Percentiles rank a stretch among this genome's conserved stretches.
These are phyloP conservation scores for Zaprionus africanus DNA, from an alignment of 1,140 invertebrate genomes.

Conservation along the genomic window DNA sequence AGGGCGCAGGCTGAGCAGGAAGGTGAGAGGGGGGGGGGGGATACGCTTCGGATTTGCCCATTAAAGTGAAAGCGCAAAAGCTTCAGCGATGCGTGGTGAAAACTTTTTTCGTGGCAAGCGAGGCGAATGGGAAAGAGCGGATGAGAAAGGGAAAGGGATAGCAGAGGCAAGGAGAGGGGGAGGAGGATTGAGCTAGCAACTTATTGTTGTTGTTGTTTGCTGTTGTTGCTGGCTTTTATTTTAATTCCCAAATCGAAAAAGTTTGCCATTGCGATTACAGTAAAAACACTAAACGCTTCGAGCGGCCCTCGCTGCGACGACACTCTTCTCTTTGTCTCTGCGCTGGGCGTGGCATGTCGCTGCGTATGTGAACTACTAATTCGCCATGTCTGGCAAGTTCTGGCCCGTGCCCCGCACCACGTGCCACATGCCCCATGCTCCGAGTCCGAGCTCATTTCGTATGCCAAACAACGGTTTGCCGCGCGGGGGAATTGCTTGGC, in stretches of 20 bases:
- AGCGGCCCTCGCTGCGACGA: conserved; percentile 26
- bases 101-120: conserved; percentile 38
- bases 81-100: conserved; percentile 58
- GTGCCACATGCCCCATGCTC: background rate
- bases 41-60: conserved; percentile 49
- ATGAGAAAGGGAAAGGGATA: background rate
- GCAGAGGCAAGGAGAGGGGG: background rate
- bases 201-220: conserved; percentile 27
- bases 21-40: conserved; percentile 10
- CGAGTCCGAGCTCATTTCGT: conserved; percentile 48
- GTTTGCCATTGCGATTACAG: conserved; percentile 70
- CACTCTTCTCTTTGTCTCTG: background rate
- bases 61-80: conserved; percentile 50
- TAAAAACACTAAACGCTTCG: conserved; percentile 70
- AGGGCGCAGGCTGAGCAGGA: background rate
- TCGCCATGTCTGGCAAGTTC: conserved; percentile 74
- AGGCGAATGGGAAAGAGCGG: background rate
- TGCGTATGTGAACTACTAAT: conserved; percentile 77
- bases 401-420: background rate
- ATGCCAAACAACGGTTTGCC: conserved; percentile 43
- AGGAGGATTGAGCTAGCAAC: background rate
- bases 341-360: conserved; percentile 15
- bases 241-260: conserved; percentile 82
- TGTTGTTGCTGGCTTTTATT: conserved; percentile 60
- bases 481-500: conserved; percentile 2